Conservation (phyloP, 2,113 vertebrate genomes). For the Clupea harengus region DNA sequence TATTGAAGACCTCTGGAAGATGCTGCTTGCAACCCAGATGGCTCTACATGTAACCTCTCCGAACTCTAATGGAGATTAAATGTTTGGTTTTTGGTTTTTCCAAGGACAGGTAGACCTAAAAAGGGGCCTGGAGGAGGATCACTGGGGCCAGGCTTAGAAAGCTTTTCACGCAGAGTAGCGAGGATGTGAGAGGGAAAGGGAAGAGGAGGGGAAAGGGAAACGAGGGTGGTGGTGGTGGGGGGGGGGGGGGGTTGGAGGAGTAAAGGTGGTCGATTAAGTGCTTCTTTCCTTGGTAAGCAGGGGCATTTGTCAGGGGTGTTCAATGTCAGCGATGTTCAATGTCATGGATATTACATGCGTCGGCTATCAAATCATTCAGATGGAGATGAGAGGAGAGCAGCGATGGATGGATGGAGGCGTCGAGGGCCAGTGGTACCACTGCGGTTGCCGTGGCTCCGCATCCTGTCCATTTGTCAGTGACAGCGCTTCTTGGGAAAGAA, state of each 20-base stretch:
- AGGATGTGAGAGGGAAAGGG: neutral
- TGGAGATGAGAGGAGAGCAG: constrained; percentile 9
- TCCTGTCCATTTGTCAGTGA: neutral
- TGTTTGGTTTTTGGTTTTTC: neutral
- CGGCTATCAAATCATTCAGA: constrained; percentile 36
- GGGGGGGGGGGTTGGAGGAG: constrained; percentile 12
- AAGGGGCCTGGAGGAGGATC: neutral
- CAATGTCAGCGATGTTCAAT: constrained; percentile 31
- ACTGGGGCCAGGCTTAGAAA: neutral
- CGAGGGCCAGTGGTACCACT: neutral
- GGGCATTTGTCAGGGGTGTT: constrained; percentile 34
- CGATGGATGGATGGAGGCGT: neutral
- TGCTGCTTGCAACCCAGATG: neutral
- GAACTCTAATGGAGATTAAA: neutral
- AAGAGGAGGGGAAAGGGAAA: neutral
- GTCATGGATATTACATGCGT: constrained; percentile 23
- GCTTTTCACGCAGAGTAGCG: neutral
- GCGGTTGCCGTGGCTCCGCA: neutral
- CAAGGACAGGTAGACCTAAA: neutral
- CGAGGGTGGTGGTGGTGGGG: neutral
- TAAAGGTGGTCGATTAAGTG: constrained; percentile 32
- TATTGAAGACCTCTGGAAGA: neutral
- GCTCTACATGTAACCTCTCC: neutral
- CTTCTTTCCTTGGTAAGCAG: constrained; percentile 33
- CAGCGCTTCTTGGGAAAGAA: neutral